Base-by-base conservation (phyloP, 1,140 invertebrate species). In the Musca domestica region DNA sequence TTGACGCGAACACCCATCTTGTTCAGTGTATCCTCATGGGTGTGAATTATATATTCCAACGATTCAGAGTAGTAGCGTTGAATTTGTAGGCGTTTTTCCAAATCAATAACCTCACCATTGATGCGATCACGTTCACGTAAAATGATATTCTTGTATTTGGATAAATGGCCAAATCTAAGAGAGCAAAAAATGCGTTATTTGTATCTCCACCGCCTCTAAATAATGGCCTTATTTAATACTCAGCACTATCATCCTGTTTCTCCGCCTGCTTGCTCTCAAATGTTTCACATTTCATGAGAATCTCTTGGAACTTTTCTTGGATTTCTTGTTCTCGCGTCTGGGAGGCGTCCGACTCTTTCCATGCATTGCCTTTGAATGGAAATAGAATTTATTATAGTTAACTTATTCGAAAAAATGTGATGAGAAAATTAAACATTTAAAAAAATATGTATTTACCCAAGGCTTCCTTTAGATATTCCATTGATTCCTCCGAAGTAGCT, bases 241-340 rank as follows among this genome's bases (percentile, higher is more conserved):
- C 78, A 3, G 84, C 80, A 1, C 75, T 67, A 25, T 74, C 74
- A 19, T 78, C 74, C 1, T 81, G 68, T 64, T 80, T 75, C 3
- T 79, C 81, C 48, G 76, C 80, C 52, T 82, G 71, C 67, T 84
- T 81, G 2, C 77, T 74, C 23, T 75, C 76, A 25, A 85, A 70
- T 66, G 82, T 82, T 9, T 73, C 70, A 41, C 85, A 81, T 69
- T 84, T 83, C 4, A 84, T 68, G 20, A 83, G 75, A 41, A 86
- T 72, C 70, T 84, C 84, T 58, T 83, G 81, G 3, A 85, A 81
- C 19, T 81, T 72, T 49, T 85, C 83, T 63, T 84, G 84, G 0
- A 83, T 78, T 17, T 81, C 78, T 63, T 83, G 84, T 48, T 86
- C 85, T 0, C 85, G 76, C 0, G 74, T 69, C 46, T 83, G 82